A percentile compares a stretch with the other conserved stretches of the same genome.
Evolutionary conservation across 2,113 vertebrate species (phyloP).

Genomic region (Porphyrio hochstetteri): DNA sequence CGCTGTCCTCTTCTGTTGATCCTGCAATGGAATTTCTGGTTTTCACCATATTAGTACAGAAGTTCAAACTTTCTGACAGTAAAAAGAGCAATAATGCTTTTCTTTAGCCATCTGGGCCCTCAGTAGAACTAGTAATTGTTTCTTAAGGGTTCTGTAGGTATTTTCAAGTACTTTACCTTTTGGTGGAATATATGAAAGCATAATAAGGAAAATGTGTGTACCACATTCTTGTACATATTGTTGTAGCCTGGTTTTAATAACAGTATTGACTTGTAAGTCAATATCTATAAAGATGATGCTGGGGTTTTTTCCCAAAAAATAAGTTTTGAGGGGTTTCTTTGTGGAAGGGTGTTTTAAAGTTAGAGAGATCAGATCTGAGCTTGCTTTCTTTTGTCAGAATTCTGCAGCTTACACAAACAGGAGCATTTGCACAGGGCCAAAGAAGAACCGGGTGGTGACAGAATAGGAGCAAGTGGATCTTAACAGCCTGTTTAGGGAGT

Average conservation of each 20-base stretch:
- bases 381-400: background rate
- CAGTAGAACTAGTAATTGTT: background rate
- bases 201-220: background rate
- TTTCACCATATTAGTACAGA: background rate
- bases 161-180: background rate
- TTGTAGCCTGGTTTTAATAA: background rate
- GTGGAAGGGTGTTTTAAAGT: background rate
- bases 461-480: background rate
- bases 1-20: background rate
- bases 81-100: background rate
- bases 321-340: background rate
- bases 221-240: background rate
- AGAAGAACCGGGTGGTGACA: background rate
- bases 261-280: background rate
- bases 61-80: background rate
- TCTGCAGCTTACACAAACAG: background rate
- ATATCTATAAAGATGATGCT: background rate
- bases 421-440: background rate
- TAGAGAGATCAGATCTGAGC: background rate
- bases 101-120: background rate
- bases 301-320: background rate
- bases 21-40: background rate
- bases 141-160: background rate
- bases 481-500: background rate
- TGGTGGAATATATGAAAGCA: background rate